Evolutionary conservation across 1,140 invertebrate genomes (phyloP), one percentile per base, ranked within the genome.

Genomic region (Drosophila erecta): DNA sequence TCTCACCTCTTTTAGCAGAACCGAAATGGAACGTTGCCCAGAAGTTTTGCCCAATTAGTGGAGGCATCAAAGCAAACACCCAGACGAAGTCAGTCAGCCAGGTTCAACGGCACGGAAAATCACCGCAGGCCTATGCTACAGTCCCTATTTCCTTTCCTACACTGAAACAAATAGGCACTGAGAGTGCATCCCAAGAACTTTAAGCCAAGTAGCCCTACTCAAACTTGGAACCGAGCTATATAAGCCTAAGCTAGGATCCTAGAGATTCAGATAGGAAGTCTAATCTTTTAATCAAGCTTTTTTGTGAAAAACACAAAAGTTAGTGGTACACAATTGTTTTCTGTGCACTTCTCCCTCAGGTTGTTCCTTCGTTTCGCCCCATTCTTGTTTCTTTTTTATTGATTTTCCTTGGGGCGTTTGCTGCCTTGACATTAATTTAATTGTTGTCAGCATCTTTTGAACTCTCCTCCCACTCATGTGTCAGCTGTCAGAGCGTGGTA

Each of bases 401-500:
- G 79, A 83, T 83, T 81, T 83, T 76, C 40, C 58, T 67, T 47
- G 65, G 49, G 72, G 72, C 72, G 61, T 51, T 74, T 47, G 62
- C 64, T 76, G 74, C 35, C 79, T 73, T 87, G 84, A 87, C 79
- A 83, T 79, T 87, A 89, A 87, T 87, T 87, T 87, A 89, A 87
- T 89, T 87, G 84, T 89, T 87, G 84, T 83, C 84, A 87, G 84
- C 83, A 89, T 87, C 84, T 87, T 87, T 87, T 86, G 86, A 87
- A 67, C 64, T 67, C 64, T 44, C 83, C 71, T 5, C 38, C 67
- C 37, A 40, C 46, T 51, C 38, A 50, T 46, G 47, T 81, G 73
- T 67, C 78, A 71, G 77, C 79, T 83, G 79, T 76, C 73, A 76
- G 66, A 57, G 72, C 57, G 73, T 53, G 67, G 67, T 87, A 86